Evolutionary conservation across 2,113 vertebrate genomes (phyloP), one percentile per base, ranked within the genome.

Genomic region (Brachypteracias leptosomus): DNA sequence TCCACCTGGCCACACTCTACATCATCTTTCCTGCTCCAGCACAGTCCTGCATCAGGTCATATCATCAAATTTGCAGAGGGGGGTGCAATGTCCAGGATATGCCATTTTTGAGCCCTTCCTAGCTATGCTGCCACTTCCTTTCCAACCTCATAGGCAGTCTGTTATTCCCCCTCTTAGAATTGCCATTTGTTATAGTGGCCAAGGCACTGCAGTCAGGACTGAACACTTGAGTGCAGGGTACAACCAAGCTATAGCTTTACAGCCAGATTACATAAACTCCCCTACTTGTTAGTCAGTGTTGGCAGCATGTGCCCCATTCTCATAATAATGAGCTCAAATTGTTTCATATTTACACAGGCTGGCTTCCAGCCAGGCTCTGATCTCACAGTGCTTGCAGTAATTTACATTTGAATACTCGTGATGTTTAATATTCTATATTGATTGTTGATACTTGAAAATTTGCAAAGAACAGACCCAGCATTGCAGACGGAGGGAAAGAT

Each of bases 391-490:
- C 0, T 1, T 47, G 72, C 20, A 33, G 54, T 46, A 86, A 66
- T 92, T 95, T 94, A 66, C 79, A 78, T 88, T 74, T 81, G 28
- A 96, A 95, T 70, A 74, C 63, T 85, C 72, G 49, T 9, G 11
- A 58, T 83, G 79, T 47, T 71, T 82, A 58, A 78, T 88, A 71
- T 90, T 97, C 59, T 86, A 42, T 78, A 79, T 85, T 83, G 88
- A 94, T 91, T 92, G 75, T 73, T 94, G 89, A 88, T 72, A 46
- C 72, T 95, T 55, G 81, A 80, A 91, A 89, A 87, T 71, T 46
- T 26, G 26, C 7, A 57, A 95, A 84, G 85, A 77, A 47, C 67
- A 87, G 59, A 85, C 74, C 40, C 28, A 40, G 57, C 29, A 28
- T 40, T 85, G 84, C 29, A 89, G 77, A 51, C 1, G 0, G 71